These are phyloP conservation scores for Campylomormyrus numenius DNA, from an alignment of 2,113 vertebrate genomes.

Conservation along the genomic window DNA sequence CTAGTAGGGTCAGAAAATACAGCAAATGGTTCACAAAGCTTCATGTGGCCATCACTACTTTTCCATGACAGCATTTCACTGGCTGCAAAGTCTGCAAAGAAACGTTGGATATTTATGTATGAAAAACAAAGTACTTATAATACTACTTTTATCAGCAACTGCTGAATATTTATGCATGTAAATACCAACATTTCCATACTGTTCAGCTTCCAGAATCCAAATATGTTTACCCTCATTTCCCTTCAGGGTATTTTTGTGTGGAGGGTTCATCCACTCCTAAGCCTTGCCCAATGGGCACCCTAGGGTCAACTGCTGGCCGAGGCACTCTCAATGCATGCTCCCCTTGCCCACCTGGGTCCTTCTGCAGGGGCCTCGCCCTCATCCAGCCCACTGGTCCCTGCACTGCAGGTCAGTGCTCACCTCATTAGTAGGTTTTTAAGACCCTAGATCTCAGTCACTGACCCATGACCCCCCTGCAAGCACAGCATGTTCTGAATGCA, in stretches of 20 bases:
- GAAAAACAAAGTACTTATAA: background rate
- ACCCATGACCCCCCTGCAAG: background rate
- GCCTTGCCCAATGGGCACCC: conserved; percentile 67
- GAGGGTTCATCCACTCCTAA: conserved; percentile 59
- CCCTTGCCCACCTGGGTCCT: conserved; percentile 58
- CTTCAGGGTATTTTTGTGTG: conserved; percentile 69
- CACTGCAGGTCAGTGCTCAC: conserved; percentile 54
- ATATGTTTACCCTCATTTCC: background rate
- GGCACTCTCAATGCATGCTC: conserved; percentile 50
- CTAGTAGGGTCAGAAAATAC: no score
- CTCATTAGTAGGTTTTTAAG: background rate
- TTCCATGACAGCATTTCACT: background rate
- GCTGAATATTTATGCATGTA: background rate
- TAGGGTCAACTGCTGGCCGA: conserved; percentile 54
- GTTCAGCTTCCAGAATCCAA: background rate
- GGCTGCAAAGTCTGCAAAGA: background rate
- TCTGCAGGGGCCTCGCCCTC: conserved; percentile 60
- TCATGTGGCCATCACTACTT: background rate
- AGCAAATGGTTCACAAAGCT: no score
- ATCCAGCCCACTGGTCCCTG: conserved; percentile 55
- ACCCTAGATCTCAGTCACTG: background rate
- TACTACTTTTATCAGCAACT: background rate
- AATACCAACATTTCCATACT: background rate
- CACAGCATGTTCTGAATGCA: background rate
- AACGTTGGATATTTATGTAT: background rate